Conservation (phyloP, 2,888 invertebrate species). For the Congeria kusceri region DNA sequence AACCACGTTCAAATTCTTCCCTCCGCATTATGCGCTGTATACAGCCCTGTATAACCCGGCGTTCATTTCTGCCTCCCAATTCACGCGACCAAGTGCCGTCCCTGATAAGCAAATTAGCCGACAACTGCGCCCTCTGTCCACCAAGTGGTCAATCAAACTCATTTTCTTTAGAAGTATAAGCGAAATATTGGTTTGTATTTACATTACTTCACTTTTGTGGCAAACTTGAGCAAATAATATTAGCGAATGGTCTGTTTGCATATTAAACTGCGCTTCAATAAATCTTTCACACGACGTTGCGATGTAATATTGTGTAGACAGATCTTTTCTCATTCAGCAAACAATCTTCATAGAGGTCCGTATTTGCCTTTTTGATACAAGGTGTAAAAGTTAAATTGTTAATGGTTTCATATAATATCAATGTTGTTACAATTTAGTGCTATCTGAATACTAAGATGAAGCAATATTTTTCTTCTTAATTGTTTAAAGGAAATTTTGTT, state of each 20-base stretch:
- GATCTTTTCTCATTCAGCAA: not conserved
- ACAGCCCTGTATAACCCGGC: no score
- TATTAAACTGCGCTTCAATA: constrained; percentile 25
- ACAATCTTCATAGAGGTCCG: not conserved
- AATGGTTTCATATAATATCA: constrained; percentile 22
- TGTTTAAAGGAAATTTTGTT: constrained; percentile 41
- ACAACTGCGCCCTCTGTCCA: not conserved
- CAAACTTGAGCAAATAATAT: constrained; percentile 21
- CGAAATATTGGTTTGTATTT: constrained; percentile 15
- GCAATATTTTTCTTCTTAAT: constrained; percentile 59
- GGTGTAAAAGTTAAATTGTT: constrained; percentile 47
- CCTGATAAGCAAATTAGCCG: no score
- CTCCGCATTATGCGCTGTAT: no score
- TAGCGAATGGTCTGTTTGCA: constrained; percentile 10
- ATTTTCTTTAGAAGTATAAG: not conserved
- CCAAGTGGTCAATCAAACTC: constrained; percentile 1
- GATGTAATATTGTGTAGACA: not conserved
- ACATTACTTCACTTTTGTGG: constrained; percentile 34
- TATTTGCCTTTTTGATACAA: constrained; percentile 41
- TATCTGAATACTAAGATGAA: constrained; percentile 50
- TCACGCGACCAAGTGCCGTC: no score
- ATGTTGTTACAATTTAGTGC: constrained; percentile 66
- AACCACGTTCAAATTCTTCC: no score
- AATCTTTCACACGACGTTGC: constrained; percentile 16
- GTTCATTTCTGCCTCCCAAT: no score